These are phyloP conservation scores for Pempheris klunzingeri DNA, from an alignment of 2,797 vertebrate species.

Conservation along the genomic window DNA sequence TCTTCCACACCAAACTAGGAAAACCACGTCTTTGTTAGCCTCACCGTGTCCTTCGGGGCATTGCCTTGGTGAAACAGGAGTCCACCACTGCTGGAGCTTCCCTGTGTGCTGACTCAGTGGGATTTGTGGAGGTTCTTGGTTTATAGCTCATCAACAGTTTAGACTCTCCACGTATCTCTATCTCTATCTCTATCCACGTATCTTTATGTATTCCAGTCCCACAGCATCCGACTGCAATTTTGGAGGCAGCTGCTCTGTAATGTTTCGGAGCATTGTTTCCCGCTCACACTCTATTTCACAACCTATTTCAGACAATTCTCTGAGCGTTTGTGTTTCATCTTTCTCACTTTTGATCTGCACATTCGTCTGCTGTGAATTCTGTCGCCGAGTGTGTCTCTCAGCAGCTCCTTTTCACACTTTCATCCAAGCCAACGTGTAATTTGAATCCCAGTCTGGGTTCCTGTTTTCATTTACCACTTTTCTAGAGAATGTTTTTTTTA, in stretches of 20 bases:
- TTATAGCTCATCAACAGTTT: not conserved
- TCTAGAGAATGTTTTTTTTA: conserved; percentile 22
- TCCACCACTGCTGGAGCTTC: not conserved
- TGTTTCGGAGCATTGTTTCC: conserved; percentile 38
- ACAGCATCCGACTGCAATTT: conserved; percentile 15
- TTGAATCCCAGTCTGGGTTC: conserved; percentile 42
- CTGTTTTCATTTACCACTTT: conserved; percentile 31
- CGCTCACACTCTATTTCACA: conserved; percentile 63
- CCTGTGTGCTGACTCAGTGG: not conserved
- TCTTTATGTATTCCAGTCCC: conserved; percentile 4
- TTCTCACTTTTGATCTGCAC: conserved; percentile 61
- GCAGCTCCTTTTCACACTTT: conserved; percentile 63
- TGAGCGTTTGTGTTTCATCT: conserved; percentile 66
- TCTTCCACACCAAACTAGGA: not conserved
- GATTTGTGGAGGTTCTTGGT: conserved; percentile 8
- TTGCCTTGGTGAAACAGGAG: no score
- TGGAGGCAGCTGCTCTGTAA: conserved; percentile 37
- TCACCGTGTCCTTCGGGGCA: no score
- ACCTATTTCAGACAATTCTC: conserved; percentile 64
- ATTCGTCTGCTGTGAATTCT: conserved; percentile 65
- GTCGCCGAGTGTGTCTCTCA: conserved; percentile 53
- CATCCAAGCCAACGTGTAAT: conserved; percentile 51
- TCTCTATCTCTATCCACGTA: conserved; percentile 28
- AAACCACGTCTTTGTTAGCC: not conserved
- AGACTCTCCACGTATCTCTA: conserved; percentile 9